These are phyloP conservation scores for Anniella stebbinsi DNA, from an alignment of 2,797 vertebrate genomes.

Conservation along the genomic window DNA sequence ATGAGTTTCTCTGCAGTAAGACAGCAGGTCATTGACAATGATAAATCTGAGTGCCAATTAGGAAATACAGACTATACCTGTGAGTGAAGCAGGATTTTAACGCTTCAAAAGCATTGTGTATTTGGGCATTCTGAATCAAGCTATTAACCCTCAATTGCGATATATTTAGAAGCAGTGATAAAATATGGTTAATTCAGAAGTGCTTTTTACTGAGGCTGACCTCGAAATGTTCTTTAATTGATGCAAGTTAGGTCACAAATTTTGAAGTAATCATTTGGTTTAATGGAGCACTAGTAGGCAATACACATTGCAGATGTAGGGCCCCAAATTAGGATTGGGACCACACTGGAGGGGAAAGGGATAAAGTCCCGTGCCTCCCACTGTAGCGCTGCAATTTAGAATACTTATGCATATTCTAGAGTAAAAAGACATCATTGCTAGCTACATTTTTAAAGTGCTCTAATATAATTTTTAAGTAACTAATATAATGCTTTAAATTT, in stretches of 20 bases:
- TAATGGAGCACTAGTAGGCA: no score
- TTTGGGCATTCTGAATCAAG: background rate
- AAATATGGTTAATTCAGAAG: background rate
- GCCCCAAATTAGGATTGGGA: no score
- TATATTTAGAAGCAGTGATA: background rate
- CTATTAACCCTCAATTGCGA: background rate
- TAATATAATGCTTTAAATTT: background rate
- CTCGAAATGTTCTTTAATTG: background rate
- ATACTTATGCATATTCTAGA: no score
- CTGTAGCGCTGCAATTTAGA: no score
- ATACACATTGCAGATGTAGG: no score
- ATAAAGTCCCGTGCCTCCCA: no score
- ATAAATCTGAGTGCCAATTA: conserved; percentile 13
- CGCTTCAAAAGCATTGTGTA: background rate
- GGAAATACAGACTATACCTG: background rate
- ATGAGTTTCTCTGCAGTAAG: background rate
- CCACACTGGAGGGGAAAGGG: no score
- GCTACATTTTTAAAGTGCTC: no score
- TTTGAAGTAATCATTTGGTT: background rate
- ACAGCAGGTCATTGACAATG: conserved; percentile 31
- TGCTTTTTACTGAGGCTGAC: background rate
- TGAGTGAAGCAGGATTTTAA: background rate
- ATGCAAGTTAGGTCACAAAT: background rate
- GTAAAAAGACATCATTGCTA: no score
- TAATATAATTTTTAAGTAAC: background rate